A percentile compares a stretch with the other conserved stretches of the same genome.
Evolutionary conservation across 2,113 vertebrate genomes (phyloP).

Genomic region (Dissostichus mawsoni): DNA sequence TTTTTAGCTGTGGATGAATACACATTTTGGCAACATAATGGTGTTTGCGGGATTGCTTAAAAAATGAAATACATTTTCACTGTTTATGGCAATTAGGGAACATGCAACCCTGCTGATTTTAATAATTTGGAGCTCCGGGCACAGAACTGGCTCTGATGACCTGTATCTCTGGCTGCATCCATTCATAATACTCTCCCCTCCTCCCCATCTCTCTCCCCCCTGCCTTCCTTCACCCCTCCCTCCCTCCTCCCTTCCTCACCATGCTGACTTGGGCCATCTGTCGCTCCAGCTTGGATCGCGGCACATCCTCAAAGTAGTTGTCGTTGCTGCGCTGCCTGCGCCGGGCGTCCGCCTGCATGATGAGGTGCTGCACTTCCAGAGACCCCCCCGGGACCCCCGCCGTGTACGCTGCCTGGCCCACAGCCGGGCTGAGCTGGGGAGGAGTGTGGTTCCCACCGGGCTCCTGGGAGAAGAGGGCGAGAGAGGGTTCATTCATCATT

Average conservation of each 20-base stretch:
- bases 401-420: slow-evolving; percentile 95
- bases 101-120: background rate
- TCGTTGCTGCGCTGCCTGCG: slow-evolving; percentile 98
- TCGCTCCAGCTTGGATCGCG: slow-evolving; percentile 98
- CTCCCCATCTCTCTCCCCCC: too few species aligned
- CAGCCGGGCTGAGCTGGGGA: slow-evolving; percentile 96
- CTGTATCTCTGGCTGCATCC: slow-evolving; percentile 3
- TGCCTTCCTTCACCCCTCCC: slow-evolving; percentile 52
- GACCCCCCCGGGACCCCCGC: slow-evolving; percentile 89
- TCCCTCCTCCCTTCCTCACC: slow-evolving; percentile 77
- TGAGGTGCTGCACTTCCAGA: slow-evolving; percentile 99
- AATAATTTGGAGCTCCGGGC: background rate
- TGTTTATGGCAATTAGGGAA: background rate
- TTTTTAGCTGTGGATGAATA: background rate
- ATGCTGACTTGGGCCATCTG: slow-evolving; percentile 99
- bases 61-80: too few species aligned
- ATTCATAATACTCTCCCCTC: slow-evolving; percentile 50
- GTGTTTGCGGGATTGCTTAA: too few species aligned
- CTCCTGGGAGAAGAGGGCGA: slow-evolving; percentile 83
- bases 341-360: slow-evolving; percentile 99
- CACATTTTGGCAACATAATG: too few species aligned
- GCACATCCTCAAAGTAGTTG: slow-evolving; percentile 99
- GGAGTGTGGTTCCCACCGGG: slow-evolving; percentile 97
- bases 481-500: slow-evolving; percentile 59
- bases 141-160: background rate